phyloP scores from a whole-genome alignment of 1,140 invertebrate genomes.

The Linepithema humile region DNA sequence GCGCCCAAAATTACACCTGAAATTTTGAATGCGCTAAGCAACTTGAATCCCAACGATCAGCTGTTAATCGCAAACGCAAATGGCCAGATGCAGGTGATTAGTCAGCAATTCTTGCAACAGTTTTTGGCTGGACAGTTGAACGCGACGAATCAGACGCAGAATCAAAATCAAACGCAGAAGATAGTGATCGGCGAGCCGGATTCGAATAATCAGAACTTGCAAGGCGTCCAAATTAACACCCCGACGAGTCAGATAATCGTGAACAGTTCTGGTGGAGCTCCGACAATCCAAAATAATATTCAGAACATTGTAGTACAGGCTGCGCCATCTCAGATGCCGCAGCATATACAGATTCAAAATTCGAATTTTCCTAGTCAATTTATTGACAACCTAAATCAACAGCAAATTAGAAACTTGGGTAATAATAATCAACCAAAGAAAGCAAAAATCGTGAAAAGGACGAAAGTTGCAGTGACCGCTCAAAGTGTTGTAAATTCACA shows the following conservation, averaged over 20 bases:
- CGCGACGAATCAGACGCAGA: slow-evolving; percentile 68
- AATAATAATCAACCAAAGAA: slow-evolving; percentile 79
- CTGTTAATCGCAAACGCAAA: slow-evolving; percentile 82
- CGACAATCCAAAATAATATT: slow-evolving; percentile 84
- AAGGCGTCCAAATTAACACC: slow-evolving; percentile 83
- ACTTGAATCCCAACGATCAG: slow-evolving; percentile 83
- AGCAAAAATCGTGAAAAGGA: slow-evolving; percentile 79
- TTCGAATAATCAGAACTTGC: slow-evolving; percentile 78
- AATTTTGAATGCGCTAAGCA: slow-evolving; percentile 82
- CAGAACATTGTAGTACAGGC: slow-evolving; percentile 84
- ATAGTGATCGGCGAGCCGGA: slow-evolving; percentile 83
- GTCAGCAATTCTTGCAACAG: slow-evolving; percentile 82
- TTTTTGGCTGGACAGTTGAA: slow-evolving; percentile 81
- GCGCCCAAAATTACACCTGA: slow-evolving; percentile 82
- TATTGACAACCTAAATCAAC: slow-evolving; percentile 83
- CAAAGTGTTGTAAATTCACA: slow-evolving; percentile 72
- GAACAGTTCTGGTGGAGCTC: slow-evolving; percentile 83
- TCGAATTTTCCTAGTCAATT: slow-evolving; percentile 82
- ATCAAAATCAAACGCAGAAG: slow-evolving; percentile 81
- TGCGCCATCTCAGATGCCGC: slow-evolving; percentile 81
- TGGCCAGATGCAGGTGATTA: slow-evolving; percentile 83
- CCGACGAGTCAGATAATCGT: slow-evolving; percentile 84
- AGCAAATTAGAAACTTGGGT: slow-evolving; percentile 81
- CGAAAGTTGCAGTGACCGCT: slow-evolving; percentile 75
- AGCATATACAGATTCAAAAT: slow-evolving; percentile 83